Evolutionary conservation across 2,113 vertebrate species (phyloP).

Genomic region (Hippoglossus stenolepis): DNA sequence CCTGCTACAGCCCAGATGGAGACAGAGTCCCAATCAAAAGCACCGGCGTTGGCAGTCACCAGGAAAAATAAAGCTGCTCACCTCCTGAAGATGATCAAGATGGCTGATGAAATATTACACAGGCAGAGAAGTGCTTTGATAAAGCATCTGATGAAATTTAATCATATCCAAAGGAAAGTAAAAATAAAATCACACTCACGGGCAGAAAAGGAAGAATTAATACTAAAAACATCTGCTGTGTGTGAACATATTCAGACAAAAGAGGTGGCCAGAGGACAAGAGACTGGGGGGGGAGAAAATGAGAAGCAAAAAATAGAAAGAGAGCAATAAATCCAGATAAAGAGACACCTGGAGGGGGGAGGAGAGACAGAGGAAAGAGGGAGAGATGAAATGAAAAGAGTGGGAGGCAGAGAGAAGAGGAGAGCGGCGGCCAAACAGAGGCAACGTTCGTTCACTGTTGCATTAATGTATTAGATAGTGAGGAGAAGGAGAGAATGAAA

Average conservation of each 20-base stretch:
- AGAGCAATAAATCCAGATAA: slow-evolving; percentile 4
- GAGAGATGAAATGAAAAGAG: neutral
- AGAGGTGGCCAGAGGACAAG: neutral
- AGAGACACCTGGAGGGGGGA: neutral
- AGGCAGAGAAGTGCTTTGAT: neutral
- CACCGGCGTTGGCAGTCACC: neutral
- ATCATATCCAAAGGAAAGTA: neutral
- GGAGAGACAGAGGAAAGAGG: neutral
- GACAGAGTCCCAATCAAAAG: slow-evolving; percentile 55
- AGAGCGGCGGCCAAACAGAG: neutral
- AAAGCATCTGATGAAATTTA: neutral
- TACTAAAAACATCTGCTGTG: neutral
- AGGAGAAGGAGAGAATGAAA: neutral
- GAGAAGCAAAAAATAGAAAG: neutral
- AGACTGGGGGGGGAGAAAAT: neutral
- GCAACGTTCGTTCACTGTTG: neutral
- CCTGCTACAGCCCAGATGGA: slow-evolving; percentile 54
- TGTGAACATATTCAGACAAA: neutral
- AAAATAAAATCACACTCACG: neutral
- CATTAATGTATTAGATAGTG: slow-evolving; percentile 11
- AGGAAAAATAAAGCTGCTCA: slow-evolving; percentile 31
- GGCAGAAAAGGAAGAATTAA: neutral
- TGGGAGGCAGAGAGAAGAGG: neutral
- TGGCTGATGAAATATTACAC: slow-evolving; percentile 15
- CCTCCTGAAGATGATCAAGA: slow-evolving; percentile 9